Conservation (phyloP, 2,888 invertebrate species). For the Meiosimyza decipiens region DNA sequence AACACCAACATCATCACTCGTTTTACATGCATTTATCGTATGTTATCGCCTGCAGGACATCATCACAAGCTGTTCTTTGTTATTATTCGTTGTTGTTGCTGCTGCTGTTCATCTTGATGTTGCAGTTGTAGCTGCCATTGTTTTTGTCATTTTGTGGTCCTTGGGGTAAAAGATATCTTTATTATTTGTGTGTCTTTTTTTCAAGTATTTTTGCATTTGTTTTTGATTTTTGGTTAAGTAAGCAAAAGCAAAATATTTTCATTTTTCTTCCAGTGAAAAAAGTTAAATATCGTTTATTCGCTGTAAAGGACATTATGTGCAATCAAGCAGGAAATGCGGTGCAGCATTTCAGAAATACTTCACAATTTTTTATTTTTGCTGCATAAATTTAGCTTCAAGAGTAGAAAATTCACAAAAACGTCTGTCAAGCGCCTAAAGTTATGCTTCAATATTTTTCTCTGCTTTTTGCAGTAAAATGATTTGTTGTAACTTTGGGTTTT, state of each 20-base stretch:
- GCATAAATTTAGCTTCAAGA: too few relatives aligned
- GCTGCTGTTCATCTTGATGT: conserved; percentile 13
- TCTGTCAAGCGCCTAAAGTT: too few relatives aligned
- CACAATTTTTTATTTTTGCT: too few relatives aligned
- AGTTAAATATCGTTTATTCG: background rate
- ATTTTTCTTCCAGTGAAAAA: background rate
- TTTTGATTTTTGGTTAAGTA: background rate
- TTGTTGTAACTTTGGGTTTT: conserved; percentile 14
- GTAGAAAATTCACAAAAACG: too few relatives aligned
- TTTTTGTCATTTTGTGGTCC: conserved; percentile 12
- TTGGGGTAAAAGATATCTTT: background rate
- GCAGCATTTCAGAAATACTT: too few relatives aligned
- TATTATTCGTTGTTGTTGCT: conserved; percentile 14
- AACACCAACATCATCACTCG: conserved; percentile 38
- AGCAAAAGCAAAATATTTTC: background rate
- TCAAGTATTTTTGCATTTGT: conserved; percentile 4
- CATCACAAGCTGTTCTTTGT: conserved; percentile 29
- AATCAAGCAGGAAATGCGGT: too few relatives aligned
- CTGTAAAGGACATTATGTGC: too few relatives aligned
- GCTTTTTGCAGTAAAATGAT: background rate
- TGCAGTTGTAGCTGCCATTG: conserved; percentile 19
- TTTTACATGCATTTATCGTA: conserved; percentile 65
- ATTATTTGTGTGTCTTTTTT: background rate
- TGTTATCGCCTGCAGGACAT: conserved; percentile 61
- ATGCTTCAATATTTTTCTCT: too few relatives aligned